Percentiles rank a stretch among this genome's conserved stretches.
Evolutionary conservation across 53 echinoderm and acorn worm species (phyloP).

Genomic region (Henricia sp.): DNA sequence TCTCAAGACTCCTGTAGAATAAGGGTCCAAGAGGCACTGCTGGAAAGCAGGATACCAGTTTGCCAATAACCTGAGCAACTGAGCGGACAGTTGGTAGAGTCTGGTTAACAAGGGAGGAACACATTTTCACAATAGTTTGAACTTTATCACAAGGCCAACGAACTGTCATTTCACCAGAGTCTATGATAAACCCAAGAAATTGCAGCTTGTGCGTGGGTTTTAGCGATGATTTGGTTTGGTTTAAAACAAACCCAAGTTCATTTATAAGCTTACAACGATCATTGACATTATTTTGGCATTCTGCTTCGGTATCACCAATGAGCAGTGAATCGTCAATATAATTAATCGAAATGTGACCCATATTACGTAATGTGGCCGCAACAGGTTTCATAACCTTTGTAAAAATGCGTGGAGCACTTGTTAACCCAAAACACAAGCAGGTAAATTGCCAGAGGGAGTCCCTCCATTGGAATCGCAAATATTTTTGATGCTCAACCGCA

Average conservation of each 20-base stretch:
- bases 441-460: not conserved
- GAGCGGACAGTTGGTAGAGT: not conserved
- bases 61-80: constrained; percentile 8
- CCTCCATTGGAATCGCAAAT: not conserved
- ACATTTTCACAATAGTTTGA: not conserved
- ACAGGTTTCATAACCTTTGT: constrained; percentile 1
- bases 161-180: not conserved
- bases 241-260: not conserved
- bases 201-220: not conserved
- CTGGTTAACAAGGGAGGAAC: not conserved
- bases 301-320: not conserved
- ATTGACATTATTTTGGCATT: not conserved
- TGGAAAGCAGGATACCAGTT: not conserved
- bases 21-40: not conserved
- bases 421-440: constrained; percentile 1
- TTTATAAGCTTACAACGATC: not conserved
- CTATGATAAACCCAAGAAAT: not conserved
- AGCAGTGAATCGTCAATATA: constrained; percentile 5
- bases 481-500: not conserved
- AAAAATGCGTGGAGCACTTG: constrained; percentile 10
- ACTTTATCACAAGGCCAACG: not conserved
- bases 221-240: not conserved
- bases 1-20: not conserved
- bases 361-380: constrained; percentile 1
- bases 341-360: not conserved